phyloP scores from a whole-genome alignment of 2,113 vertebrate genomes.

The Isurus oxyrinchus region DNA sequence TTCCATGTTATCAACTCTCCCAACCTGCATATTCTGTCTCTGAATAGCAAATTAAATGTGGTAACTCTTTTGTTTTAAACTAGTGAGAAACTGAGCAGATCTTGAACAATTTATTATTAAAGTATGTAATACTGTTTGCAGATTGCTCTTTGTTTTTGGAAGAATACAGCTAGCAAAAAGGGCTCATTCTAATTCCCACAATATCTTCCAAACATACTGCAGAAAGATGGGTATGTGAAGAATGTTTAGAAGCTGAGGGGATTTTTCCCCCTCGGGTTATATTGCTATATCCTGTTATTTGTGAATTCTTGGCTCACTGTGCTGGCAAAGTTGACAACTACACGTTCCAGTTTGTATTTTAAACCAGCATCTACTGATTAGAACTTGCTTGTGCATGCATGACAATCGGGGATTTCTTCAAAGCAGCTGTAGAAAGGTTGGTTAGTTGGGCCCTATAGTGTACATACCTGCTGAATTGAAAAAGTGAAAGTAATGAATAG shows the following conservation, averaged over 20 bases:
- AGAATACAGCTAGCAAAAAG: background rate
- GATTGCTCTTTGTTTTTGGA: background rate
- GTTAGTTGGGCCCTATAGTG: background rate
- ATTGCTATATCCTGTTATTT: constrained; percentile 17
- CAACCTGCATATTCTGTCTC: background rate
- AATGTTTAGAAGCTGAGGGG: constrained; percentile 15
- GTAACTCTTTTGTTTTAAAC: background rate
- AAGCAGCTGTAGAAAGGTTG: background rate
- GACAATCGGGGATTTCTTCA: background rate
- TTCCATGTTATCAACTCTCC: background rate
- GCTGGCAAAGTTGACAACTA: background rate
- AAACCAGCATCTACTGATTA: background rate
- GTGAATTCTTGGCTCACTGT: background rate
- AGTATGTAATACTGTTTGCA: background rate
- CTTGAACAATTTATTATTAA: background rate
- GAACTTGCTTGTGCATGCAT: constrained; percentile 27
- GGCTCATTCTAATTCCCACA: background rate
- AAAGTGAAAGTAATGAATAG: background rate
- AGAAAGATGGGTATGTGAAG: constrained; percentile 6
- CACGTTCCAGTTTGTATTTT: background rate
- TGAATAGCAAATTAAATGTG: background rate
- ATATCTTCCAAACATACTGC: background rate
- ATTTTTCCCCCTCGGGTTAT: background rate
- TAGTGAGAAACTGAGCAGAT: background rate
- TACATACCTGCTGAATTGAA: background rate